phyloP scores from a whole-genome alignment of 2,113 vertebrate species.

The Heterotilapia buettikoferi region DNA sequence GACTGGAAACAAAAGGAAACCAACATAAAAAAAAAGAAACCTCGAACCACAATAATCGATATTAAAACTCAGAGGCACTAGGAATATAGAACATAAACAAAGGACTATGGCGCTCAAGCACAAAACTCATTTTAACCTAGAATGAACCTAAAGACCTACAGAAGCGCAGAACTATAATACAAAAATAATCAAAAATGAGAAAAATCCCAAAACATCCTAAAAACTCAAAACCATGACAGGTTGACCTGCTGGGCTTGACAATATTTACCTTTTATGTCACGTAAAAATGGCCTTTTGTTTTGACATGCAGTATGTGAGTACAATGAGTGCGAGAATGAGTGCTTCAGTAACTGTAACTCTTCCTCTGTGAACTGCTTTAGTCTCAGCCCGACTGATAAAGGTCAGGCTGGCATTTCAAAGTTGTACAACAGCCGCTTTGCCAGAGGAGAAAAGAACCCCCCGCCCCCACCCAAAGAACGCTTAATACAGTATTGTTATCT shows the following conservation, averaged over 20 bases:
- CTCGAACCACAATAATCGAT: background rate
- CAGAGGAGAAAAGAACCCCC: background rate
- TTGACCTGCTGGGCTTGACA: background rate
- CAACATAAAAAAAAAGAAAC: background rate
- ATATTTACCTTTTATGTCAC: background rate
- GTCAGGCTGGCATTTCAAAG: constrained; percentile 50
- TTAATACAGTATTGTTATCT: background rate
- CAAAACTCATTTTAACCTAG: background rate
- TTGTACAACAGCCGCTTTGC: background rate
- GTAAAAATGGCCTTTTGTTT: background rate
- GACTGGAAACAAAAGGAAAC: background rate
- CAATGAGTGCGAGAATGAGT: background rate
- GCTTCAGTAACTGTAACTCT: background rate
- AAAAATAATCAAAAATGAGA: background rate
- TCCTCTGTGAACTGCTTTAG: background rate
- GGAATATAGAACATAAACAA: background rate
- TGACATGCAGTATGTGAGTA: background rate
- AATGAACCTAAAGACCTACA: background rate
- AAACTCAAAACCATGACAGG: background rate
- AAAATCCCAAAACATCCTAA: background rate
- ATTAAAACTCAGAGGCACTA: background rate
- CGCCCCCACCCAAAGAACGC: background rate
- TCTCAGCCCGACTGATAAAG: constrained; percentile 25
- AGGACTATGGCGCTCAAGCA: background rate
- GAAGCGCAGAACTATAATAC: rapidly evolving